Percentiles rank a stretch among this genome's conserved stretches.
phyloP scores from a whole-genome alignment of 2,113 vertebrate species.

The Silurus glanis region DNA sequence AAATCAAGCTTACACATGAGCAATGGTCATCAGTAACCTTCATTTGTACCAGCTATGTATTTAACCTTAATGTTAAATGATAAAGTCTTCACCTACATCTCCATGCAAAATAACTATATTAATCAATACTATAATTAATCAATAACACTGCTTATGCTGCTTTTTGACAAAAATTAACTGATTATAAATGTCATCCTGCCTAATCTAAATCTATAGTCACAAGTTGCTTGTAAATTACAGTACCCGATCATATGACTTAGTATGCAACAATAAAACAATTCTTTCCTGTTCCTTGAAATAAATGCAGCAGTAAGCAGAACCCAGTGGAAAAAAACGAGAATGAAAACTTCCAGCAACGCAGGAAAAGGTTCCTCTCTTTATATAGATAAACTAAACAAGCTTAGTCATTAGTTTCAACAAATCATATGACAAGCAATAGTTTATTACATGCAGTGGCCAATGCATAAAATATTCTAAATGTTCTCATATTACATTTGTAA shows the following conservation, averaged over 20 bases:
- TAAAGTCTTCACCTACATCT: not conserved
- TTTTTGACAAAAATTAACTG: not conserved
- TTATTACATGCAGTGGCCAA: not conserved
- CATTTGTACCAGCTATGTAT: not conserved
- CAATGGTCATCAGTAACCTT: not conserved
- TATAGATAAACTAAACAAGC: not conserved
- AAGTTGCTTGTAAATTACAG: not conserved
- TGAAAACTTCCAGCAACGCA: slow-evolving; percentile 22
- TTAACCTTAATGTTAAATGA: not conserved
- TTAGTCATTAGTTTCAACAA: not conserved
- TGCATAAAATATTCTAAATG: not conserved
- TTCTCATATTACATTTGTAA: not conserved
- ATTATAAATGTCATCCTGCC: not conserved
- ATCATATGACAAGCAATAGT: slow-evolving; percentile 19
- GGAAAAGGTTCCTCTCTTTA: slow-evolving; percentile 27
- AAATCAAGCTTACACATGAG: not conserved
- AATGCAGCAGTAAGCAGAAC: slow-evolving; percentile 21
- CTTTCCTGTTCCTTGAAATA: not conserved
- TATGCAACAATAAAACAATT: not conserved
- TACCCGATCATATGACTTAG: slow-evolving; percentile 5
- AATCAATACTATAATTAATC: not conserved
- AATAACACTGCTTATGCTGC: not conserved
- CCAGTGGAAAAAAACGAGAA: slow-evolving; percentile 15
- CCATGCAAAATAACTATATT: not conserved
- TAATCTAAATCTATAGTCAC: not conserved